Evolutionary conservation across 2,888 invertebrate genomes (phyloP), one percentile per base, ranked within the genome.

Genomic region (Spisula solida): DNA sequence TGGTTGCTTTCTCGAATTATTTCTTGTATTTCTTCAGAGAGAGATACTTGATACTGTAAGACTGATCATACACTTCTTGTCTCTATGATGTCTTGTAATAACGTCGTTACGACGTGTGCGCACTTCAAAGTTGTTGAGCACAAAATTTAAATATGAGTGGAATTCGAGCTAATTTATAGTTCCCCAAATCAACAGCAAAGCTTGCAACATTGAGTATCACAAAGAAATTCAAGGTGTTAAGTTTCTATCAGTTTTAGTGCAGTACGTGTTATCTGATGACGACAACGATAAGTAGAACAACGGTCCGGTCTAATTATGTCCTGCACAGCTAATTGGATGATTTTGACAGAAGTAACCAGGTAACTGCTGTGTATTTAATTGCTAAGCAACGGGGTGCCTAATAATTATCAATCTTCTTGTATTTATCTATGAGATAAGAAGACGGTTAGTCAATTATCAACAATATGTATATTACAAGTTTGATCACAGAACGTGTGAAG

Each of bases 351-450:
- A 83, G 91, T 91, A 87, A 88, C 91, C 66, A 81, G 88, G 91
- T 10, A 79, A 91, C 91, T 87, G 88, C 85, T 88, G 88, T 82
- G 78, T 85, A 87, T 80, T 88, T 91, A 81, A 91, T 91, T 91
- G 80, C 91, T 25, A 78, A 85, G 87, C 88, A 70, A 84, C 70
- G 78, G 91, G 91, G 87, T 66, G 87, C 87, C 88, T 82, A 87
- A 87, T 87, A 87, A 87, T 29, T 79, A 47, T 82, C 70, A 83
- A 86, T 84, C 80, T 34, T 14, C 47, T 70, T 86, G 48, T 89
- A 78, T 70, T 89, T 89, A 89, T 89, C 89, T 81, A 55, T 81
- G 41, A 75, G 86, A 86, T 86, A 75, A 75, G 70, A 55, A 29
- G 55, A 86, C 55, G 81, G 81, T 84, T 75, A 83, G 66, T 83